These are phyloP conservation scores for Dasypogon diadema DNA, from an alignment of 2,888 invertebrate species.

Conservation along the genomic window DNA sequence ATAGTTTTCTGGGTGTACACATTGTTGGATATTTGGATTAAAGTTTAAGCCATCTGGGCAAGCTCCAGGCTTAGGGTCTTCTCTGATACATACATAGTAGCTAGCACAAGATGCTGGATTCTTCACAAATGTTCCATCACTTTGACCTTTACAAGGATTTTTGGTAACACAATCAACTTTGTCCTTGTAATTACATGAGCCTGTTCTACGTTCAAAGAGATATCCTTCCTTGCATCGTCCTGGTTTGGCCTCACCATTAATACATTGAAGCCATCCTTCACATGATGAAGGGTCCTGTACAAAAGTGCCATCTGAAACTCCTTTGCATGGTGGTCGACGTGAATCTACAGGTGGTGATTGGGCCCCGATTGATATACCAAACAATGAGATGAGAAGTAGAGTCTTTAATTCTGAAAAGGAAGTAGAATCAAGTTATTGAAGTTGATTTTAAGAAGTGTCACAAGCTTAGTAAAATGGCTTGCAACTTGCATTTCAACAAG, in stretches of 20 bases:
- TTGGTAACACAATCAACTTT: conserved; percentile 11
- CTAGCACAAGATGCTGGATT: conserved; percentile 2
- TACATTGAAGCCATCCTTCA: conserved; percentile 26
- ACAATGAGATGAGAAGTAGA: background rate
- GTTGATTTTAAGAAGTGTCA: no score
- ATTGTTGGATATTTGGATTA: conserved; percentile 21
- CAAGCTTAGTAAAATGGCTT: no score
- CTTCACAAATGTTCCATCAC: conserved; percentile 2
- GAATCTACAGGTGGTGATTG: background rate
- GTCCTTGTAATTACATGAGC: conserved; percentile 10
- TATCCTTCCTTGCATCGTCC: conserved; percentile 18
- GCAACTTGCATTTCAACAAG: no score
- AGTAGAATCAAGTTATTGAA: no score
- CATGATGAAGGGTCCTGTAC: conserved; percentile 28
- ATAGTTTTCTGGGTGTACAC: background rate
- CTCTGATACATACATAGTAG: conserved; percentile 49
- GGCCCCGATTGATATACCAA: background rate
- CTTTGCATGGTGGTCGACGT: conserved; percentile 16
- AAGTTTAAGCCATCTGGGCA: conserved; percentile 37
- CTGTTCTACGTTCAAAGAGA: conserved; percentile 5
- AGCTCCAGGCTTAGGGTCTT: conserved; percentile 6
- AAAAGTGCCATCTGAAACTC: conserved; percentile 22
- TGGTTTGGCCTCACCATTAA: background rate
- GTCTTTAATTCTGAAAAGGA: background rate
- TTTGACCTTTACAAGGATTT: conserved; percentile 16